These are phyloP conservation scores for Epinotia ramella DNA, from an alignment of 2,888 invertebrate species.

Conservation along the genomic window DNA sequence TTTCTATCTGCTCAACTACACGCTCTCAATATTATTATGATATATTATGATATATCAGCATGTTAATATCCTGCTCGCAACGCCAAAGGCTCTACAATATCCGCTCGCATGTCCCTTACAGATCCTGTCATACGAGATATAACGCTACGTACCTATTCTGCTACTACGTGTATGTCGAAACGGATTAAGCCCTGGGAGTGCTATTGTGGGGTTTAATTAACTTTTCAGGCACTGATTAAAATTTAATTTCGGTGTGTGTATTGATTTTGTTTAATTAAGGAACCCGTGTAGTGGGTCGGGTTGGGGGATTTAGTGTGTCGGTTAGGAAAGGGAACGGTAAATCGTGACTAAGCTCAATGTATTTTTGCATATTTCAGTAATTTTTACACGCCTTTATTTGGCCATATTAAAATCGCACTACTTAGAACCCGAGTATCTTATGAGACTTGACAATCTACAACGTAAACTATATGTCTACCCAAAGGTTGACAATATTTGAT, in stretches of 20 bases:
- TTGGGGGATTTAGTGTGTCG: background rate
- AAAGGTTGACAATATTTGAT: no score
- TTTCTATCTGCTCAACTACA: constrained; percentile 9
- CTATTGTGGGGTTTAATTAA: constrained; percentile 29
- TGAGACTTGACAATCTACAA: no score
- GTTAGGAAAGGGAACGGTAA: background rate
- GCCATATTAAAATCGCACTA: no score
- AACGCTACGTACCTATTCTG: background rate
- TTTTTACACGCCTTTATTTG: background rate
- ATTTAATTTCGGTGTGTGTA: constrained; percentile 44
- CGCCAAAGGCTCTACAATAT: constrained; percentile 68
- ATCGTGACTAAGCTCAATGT: background rate
- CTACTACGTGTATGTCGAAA: constrained; percentile 18
- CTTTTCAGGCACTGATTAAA: constrained; percentile 28
- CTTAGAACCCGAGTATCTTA: no score
- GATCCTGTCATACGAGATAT: constrained; percentile 47
- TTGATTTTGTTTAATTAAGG: constrained; percentile 50
- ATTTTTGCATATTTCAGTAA: background rate
- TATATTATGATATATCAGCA: constrained; percentile 52
- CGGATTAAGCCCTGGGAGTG: constrained; percentile 11
- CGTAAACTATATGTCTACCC: no score
- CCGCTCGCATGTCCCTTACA: constrained; percentile 58
- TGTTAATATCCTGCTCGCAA: constrained; percentile 63
- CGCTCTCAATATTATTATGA: constrained; percentile 29
- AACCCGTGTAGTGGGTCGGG: background rate